Base-by-base conservation (phyloP, 2,888 invertebrate genomes). In the Caprella mutica region DNA sequence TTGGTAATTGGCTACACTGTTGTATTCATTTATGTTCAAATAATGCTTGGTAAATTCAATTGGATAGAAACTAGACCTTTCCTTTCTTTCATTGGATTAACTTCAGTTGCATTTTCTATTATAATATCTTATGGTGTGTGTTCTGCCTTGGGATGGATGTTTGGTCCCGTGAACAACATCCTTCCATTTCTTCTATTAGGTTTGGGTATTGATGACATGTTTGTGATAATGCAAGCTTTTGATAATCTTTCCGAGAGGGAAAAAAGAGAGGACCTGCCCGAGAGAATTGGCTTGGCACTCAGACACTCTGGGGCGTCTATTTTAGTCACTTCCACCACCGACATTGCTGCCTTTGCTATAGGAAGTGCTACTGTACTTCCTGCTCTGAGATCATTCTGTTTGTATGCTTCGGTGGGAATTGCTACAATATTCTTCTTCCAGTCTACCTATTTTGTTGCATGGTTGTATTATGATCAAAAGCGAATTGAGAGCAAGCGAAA, bases 231-330 rank as follows among this genome's bases (percentile, higher is more conserved):
- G 75, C 82, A 84, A 19, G 82, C 83, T 69, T 85, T 84, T 83
- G 80, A 82, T 61, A 81, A 84, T 33, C 59, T 65, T 23, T 35
- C 26, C 17, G 35, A 53, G 14, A 33, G 30, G 9, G 63, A 61
- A 42, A 55, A 54, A 44, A 55, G 58, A 19, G 40, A 72, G 65
- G 70, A 81, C 14, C 69, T 84, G 29, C 77, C 79, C n/a, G 77
- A 82, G 67, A 78, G 78, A 72, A 76, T 86, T 53, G 86, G 81
- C 0, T 70, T 80, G 39, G 81, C 84, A 77, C 70, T 87, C 53
- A 80, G 83, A 70, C 85, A 86, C 70, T 86, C 86, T 5, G 88
- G 88, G 2, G 84, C 86, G 0, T 86, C 87, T 1, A 86, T 89
- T 65, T 85, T 84, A 2, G 82, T 88, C 23, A 88, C 88, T 5